phyloP scores from a whole-genome alignment of 1,140 invertebrate species.

The Microplitis mediator region DNA sequence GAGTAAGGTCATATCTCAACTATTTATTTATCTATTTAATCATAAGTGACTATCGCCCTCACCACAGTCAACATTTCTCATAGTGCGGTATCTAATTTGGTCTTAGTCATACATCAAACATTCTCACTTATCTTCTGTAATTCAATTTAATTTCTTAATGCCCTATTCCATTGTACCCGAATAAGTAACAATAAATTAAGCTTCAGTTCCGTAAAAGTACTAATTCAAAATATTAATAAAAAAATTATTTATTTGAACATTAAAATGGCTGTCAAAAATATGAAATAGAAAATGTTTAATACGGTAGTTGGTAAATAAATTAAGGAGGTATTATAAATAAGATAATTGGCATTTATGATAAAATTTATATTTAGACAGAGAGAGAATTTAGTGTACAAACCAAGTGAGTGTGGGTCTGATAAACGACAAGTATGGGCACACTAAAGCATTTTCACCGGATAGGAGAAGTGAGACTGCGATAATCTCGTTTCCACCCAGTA shows the following conservation, averaged over 20 bases:
- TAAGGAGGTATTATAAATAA: too few species aligned
- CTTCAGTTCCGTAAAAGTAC: too few species aligned
- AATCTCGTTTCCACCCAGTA: slow-evolving; percentile 46
- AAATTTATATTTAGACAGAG: too few species aligned
- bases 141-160: not conserved
- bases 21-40: slow-evolving; percentile 12
- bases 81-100: not conserved
- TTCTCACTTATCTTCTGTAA: not conserved
- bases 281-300: too few species aligned
- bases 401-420: not conserved
- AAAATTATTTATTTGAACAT: too few species aligned
- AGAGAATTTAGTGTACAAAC: too few species aligned
- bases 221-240: too few species aligned
- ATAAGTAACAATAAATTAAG: not conserved
- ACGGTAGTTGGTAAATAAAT: not conserved
- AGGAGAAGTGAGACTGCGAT: slow-evolving; percentile 34
- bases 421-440: not conserved
- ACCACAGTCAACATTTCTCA: not conserved
- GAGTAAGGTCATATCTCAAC: slow-evolving; percentile 43
- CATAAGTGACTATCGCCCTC: slow-evolving; percentile 39
- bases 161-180: not conserved
- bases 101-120: not conserved
- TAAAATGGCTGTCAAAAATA: too few species aligned
- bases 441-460: slow-evolving; percentile 13
- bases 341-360: too few species aligned